These are phyloP conservation scores for Macaca nemestrina DNA, from an alignment of 2,113 vertebrate genomes.

Conservation along the genomic window DNA sequence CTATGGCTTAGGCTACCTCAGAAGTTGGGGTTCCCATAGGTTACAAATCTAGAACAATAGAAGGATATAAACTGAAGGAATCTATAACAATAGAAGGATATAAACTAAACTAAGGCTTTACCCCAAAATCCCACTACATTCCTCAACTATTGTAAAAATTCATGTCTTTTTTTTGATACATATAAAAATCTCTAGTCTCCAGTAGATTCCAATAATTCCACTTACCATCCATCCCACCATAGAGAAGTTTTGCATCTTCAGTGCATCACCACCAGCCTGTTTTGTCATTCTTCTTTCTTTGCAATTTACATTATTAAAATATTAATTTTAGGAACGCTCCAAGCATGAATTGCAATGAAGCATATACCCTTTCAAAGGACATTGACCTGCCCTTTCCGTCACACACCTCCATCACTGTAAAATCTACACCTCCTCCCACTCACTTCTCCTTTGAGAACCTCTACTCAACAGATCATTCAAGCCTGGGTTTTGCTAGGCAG, in stretches of 20 bases:
- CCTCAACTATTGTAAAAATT: conserved; percentile 43
- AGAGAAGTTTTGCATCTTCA: neutral
- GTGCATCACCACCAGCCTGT: neutral
- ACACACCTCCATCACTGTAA: neutral
- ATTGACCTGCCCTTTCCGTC: neutral
- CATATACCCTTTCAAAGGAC: neutral
- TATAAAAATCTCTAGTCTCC: neutral
- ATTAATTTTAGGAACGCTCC: neutral
- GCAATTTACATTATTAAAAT: neutral
- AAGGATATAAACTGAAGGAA: neutral
- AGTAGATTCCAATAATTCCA: conserved; percentile 1
- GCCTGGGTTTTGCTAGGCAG: neutral
- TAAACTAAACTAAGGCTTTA: neutral
- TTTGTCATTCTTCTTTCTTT: neutral
- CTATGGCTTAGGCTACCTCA: neutral
- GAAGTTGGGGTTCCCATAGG: too few species aligned
- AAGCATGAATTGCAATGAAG: neutral
- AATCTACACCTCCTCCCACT: neutral
- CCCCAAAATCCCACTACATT: neutral
- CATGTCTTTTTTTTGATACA: neutral
- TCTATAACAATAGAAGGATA: neutral
- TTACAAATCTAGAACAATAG: conserved; percentile 4
- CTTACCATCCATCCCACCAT: neutral
- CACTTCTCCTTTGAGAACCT: neutral
- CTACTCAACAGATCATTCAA: neutral